These are phyloP conservation scores for Uropetala carovei DNA, from an alignment of 2,888 invertebrate genomes.

Conservation along the genomic window DNA sequence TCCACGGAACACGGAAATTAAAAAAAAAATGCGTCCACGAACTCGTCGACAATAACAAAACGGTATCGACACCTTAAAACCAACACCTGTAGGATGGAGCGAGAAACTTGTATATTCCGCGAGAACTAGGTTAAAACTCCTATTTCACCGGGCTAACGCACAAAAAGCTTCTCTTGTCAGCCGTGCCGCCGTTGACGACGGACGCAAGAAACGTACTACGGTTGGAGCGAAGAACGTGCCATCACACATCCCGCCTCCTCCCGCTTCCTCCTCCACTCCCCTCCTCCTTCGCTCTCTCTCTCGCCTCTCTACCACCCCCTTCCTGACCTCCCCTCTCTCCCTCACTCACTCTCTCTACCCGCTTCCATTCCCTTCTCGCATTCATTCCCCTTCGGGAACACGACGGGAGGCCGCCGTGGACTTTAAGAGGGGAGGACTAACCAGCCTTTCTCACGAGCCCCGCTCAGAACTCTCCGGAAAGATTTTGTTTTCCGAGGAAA, in stretches of 20 bases:
- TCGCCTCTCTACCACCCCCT: background rate
- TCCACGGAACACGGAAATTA: background rate
- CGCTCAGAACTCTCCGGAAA: background rate
- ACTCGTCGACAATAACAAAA: background rate
- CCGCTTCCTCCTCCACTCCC: background rate
- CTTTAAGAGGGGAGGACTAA: background rate
- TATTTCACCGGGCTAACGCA: background rate
- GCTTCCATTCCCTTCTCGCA: background rate
- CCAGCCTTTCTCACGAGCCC: background rate
- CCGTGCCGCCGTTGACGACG: slow-evolving; percentile 30
- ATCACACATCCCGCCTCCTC: slow-evolving; percentile 17
- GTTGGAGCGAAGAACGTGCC: background rate
- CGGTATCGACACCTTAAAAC: background rate
- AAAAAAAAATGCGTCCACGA: too few species aligned
- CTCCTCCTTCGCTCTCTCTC: background rate
- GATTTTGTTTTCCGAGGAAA: background rate
- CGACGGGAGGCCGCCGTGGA: slow-evolving; percentile 15
- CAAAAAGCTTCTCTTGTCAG: background rate
- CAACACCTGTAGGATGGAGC: background rate
- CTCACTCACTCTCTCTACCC: background rate
- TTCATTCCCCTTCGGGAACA: background rate
- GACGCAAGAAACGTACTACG: slow-evolving; percentile 49
- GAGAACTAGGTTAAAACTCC: slow-evolving; percentile 11
- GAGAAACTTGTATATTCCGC: background rate
- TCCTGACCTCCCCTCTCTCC: background rate